These are phyloP conservation scores for Cassiopea andromeda DNA, from an alignment of 30 jellyfish, hydroid and myxozoan genomes.

Conservation along the genomic window DNA sequence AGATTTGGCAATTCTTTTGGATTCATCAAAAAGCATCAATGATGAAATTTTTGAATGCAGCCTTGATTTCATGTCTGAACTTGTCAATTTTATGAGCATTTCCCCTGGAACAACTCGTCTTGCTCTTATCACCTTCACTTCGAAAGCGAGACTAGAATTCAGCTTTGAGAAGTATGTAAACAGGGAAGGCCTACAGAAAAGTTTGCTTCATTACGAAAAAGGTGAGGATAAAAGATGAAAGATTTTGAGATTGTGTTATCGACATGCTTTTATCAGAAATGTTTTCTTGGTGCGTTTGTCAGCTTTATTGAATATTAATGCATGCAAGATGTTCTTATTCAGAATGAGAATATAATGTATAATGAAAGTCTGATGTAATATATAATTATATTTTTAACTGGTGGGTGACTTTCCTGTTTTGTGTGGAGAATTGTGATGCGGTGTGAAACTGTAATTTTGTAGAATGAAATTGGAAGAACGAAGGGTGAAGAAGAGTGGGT, in stretches of 20 bases:
- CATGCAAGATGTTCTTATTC: too few species aligned
- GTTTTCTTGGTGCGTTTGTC: neutral
- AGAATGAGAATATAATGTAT: too few species aligned
- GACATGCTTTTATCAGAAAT: neutral
- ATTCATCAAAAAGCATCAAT: conserved; percentile 53
- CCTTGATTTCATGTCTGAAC: conserved; percentile 8
- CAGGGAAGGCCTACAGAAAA: conserved; percentile 70
- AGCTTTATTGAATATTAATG: too few species aligned
- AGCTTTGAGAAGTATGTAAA: conserved; percentile 70
- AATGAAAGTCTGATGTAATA: too few species aligned
- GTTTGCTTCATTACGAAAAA: conserved; percentile 2
- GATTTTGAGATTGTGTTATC: neutral
- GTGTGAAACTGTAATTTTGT: too few species aligned
- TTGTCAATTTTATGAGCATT: conserved; percentile 63
- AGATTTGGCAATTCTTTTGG: conserved; percentile 76
- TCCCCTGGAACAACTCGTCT: conserved; percentile 92
- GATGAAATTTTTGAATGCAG: conserved; percentile 9
- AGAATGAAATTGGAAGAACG: too few species aligned
- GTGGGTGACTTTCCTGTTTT: too few species aligned
- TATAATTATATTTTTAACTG: too few species aligned
- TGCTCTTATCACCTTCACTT: conserved; percentile 63
- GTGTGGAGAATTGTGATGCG: too few species aligned
- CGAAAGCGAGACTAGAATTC: conserved; percentile 52
- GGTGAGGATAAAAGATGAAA: neutral
- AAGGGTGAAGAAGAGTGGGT: too few species aligned